Base-by-base conservation (phyloP, 2,797 vertebrate species). In the Gobio occitaniae region DNA sequence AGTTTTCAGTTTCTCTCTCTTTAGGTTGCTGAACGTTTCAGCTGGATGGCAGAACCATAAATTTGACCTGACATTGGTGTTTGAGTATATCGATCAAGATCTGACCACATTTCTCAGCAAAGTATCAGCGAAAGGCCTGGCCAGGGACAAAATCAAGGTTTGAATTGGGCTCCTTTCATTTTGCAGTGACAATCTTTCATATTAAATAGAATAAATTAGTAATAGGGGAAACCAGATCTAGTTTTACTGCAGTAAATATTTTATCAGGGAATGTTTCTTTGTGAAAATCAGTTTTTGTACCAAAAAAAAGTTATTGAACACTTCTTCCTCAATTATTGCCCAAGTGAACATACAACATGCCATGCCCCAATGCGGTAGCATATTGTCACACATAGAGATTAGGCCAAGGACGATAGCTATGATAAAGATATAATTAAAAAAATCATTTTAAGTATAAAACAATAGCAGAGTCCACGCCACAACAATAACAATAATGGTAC, bases 51-150 rank as follows among this genome's bases (percentile, higher is more conserved):
- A 50, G 56, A 90, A 89, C 48, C 17, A 66, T 4, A 86, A 76
- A n/a, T 72, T 95, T 90, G 93, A 95, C 87, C 90, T 96, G 85
- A 94, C 91, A 2, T 81, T 96, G 82, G 94, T 95, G 82, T 87
- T 96, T 90, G 95, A 96, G 63, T 96, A 95, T 88, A 92, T 96
- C 2, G 95, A 96, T 87, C 95, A 96, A 88, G 96, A 96, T 86
- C 88, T 96, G 86, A 92, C 93, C 48, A 88, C 93, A 4, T 95
- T 91, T 90, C 91, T 96, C 69, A 91, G 92, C 2, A 93, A 90
- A 78, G 93, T 68, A 32, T 91, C 93, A 54, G 71, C 90, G 8
- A 76, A 91, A 63, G 94, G 94, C 41, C 90, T 96, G 72, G 86
- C 90, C 71, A 78, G 29, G 11, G 90, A 93, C 71, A 87, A 78